phyloP scores from a whole-genome alignment of 30 jellyfish, hydroid and myxozoan genomes.

The Turritopsis rubra region DNA sequence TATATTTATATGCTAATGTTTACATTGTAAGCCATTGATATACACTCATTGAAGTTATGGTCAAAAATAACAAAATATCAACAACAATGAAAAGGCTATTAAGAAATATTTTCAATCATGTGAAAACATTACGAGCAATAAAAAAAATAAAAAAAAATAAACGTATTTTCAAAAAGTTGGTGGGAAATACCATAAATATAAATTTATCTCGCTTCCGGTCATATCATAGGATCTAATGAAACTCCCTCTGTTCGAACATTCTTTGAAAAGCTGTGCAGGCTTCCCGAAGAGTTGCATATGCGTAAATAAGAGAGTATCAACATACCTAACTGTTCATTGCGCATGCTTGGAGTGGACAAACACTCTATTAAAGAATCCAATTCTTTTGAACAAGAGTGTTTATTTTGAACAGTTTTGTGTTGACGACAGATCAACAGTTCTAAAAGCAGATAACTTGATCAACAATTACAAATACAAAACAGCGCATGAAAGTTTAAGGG shows the following conservation, averaged over 20 bases:
- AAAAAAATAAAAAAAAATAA: too few relatives aligned
- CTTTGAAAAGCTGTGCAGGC: not conserved
- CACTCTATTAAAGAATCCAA: not conserved
- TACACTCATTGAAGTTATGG: not conserved
- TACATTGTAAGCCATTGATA: not conserved
- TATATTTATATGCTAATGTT: not conserved
- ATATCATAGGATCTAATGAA: too few relatives aligned
- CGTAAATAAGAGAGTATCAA: not conserved
- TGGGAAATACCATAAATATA: too few relatives aligned
- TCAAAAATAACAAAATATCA: not conserved
- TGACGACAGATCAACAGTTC: not conserved
- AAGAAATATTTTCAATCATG: not conserved
- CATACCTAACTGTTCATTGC: not conserved
- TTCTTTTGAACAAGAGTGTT: not conserved
- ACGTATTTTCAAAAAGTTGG: not conserved
- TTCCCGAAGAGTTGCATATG: too few relatives aligned
- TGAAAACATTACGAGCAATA: not conserved
- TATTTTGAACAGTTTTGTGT: not conserved
- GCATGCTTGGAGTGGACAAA: not conserved
- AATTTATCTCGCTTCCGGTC: too few relatives aligned
- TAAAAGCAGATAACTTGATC: not conserved
- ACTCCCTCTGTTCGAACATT: too few relatives aligned
- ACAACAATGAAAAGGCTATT: not conserved
- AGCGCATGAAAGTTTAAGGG: not conserved
- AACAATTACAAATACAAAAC: not conserved